A percentile compares a stretch with the other conserved stretches of the same genome.
Evolutionary conservation across 2,113 vertebrate genomes (phyloP).

Genomic region (Scomber japonicus): DNA sequence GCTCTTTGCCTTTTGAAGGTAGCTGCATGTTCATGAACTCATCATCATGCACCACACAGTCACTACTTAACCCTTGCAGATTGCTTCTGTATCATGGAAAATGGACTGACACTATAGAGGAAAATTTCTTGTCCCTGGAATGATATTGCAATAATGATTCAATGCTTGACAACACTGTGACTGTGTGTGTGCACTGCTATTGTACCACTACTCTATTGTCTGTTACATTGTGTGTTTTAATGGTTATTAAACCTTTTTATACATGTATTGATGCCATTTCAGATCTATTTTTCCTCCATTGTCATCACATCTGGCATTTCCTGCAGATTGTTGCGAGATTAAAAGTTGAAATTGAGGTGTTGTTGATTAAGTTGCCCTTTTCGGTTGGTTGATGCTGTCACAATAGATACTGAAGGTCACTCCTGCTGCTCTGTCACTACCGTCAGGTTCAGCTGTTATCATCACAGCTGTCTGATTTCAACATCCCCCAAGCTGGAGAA

Average conservation of each 20-base stretch:
- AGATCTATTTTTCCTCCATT: background rate
- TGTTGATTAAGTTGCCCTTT: constrained; percentile 39
- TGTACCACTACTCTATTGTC: background rate
- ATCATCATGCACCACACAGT: background rate
- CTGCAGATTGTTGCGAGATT: constrained; percentile 16
- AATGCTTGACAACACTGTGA: background rate
- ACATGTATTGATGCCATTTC: constrained; percentile 5
- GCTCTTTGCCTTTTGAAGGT: too few relatives aligned
- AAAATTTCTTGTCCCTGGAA: background rate
- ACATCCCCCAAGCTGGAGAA: background rate
- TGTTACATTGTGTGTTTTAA: background rate
- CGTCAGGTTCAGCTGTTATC: background rate
- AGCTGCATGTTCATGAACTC: background rate
- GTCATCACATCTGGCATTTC: constrained; percentile 2
- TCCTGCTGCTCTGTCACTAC: background rate
- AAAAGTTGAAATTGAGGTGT: constrained; percentile 8
- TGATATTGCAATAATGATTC: background rate
- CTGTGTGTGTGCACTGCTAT: background rate
- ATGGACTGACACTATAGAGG: background rate
- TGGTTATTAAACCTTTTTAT: background rate
- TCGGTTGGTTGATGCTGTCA: constrained; percentile 12
- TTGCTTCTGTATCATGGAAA: background rate
- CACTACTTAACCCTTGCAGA: constrained; percentile 12
- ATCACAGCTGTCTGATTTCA: background rate
- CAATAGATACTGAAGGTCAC: constrained; percentile 24